These are phyloP conservation scores for Tiliacea citrago DNA, from an alignment of 2,888 invertebrate species.

Conservation along the genomic window DNA sequence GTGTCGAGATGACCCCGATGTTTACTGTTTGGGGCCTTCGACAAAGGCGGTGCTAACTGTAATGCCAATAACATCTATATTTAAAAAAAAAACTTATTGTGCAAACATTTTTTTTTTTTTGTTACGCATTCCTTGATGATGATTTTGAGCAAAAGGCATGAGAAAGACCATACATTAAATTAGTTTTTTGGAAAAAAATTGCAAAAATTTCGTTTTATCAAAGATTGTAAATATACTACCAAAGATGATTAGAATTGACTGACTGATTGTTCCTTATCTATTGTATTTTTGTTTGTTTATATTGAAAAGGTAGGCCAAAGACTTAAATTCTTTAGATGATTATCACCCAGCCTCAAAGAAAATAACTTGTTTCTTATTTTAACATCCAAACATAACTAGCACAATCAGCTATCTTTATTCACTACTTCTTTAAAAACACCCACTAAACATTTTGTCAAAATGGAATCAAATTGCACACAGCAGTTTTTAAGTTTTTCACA, in stretches of 20 bases:
- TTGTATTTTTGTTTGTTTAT: conserved; percentile 35
- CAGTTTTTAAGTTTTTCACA: not conserved
- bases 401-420: not conserved
- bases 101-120: conserved; percentile 29
- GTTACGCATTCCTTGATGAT: not conserved
- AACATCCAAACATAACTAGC: not conserved
- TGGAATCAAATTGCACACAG: not conserved
- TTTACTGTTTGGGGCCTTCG: conserved; percentile 68
- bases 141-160: not conserved
- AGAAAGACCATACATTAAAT: not conserved
- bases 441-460: not conserved
- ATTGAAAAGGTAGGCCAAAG: conserved; percentile 34
- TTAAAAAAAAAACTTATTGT: conserved; percentile 13
- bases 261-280: conserved; percentile 14
- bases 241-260: conserved; percentile 4
- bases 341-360: not conserved
- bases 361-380: not conserved
- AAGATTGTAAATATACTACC: not conserved
- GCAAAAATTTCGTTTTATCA: not conserved
- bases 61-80: conserved; percentile 54
- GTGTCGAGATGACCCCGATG: conserved; percentile 72
- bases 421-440: not conserved
- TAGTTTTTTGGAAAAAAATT: not conserved
- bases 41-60: conserved; percentile 66
- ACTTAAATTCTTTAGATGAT: not conserved